Base-by-base conservation (phyloP, 2,888 invertebrate species). In the Nephrotoma flavescens region DNA sequence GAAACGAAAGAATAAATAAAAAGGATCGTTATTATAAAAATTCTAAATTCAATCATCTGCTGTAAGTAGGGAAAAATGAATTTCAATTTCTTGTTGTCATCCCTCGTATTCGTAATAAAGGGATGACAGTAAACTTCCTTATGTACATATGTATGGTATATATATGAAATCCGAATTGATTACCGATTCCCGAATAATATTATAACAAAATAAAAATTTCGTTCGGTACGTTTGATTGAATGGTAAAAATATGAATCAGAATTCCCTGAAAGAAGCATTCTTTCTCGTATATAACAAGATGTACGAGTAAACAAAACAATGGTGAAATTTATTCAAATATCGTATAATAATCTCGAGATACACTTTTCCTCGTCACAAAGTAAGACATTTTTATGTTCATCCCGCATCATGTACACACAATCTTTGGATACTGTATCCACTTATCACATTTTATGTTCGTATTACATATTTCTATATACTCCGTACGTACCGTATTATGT, bases 1-100 rank as follows among this genome's bases (percentile, higher is more conserved):
- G 87, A 19, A 87, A 87, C 42, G 57, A 86, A 83, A 45, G 19
- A 31, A 31, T 31, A 85, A 19, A 85, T 44, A 85, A 45, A 41
- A 45, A 47, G 31, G 45, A 44, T 85, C 52, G 52, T 71, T 71
- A 71, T 6, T 85, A 15, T 15, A 71, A 31, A 71, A 71, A 19
- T 31, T 71, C 71, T 31, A 7, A 19, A 71, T 31, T 71, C 71
- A 71, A 71, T 71, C 71, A 71, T 71, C 71, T 71, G 31, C 71
- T 71, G 31, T 7, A 19, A 71, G 9, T 15, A 52, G 52, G 15
- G 15, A 57, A 57, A 71, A 71, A 71, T 31, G 31, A 71, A 31
- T 31, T 31, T 71, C 71, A 71, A 71, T 71, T 71, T 71, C 71
- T 71, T 71, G 71, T 71, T 71, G 71, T 71, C 71, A 71, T 71